phyloP scores from a whole-genome alignment of 1,140 invertebrate genomes.

The Cyclina sinensis region DNA sequence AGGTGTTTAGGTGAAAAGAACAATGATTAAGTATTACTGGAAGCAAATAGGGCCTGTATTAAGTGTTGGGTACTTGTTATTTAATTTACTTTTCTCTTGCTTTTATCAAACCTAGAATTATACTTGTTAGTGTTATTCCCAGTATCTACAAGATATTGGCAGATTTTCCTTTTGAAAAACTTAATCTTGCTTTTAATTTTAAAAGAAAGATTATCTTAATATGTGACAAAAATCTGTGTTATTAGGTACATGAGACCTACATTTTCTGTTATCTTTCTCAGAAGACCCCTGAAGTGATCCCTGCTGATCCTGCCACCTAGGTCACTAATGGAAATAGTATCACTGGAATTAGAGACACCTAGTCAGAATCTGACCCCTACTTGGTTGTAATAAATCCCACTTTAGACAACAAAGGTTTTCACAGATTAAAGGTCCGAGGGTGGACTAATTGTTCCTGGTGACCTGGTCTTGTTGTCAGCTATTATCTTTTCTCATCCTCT shows the following conservation, averaged over 20 bases:
- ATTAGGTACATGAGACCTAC: neutral
- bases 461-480: neutral
- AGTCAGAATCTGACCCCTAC: neutral
- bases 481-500: slow-evolving; percentile 18
- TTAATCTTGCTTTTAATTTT: no score
- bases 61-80: no score
- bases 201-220: neutral
- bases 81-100: no score
- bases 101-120: no score
- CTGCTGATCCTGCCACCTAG: no score
- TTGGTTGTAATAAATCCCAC: slow-evolving; percentile 23
- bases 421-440: slow-evolving; percentile 20
- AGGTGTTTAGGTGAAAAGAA: no score
- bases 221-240: neutral
- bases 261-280: neutral
- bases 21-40: no score
- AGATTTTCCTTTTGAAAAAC: no score
- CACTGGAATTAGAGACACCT: slow-evolving; percentile 12
- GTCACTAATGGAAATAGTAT: slow-evolving; percentile 23
- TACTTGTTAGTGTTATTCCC: no score
- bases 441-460: neutral
- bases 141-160: no score
- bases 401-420: slow-evolving; percentile 3
- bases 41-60: no score
- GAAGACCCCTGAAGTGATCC: neutral